Base-by-base conservation (phyloP, 2,888 invertebrate species). In the Agrotis ipsilon region DNA sequence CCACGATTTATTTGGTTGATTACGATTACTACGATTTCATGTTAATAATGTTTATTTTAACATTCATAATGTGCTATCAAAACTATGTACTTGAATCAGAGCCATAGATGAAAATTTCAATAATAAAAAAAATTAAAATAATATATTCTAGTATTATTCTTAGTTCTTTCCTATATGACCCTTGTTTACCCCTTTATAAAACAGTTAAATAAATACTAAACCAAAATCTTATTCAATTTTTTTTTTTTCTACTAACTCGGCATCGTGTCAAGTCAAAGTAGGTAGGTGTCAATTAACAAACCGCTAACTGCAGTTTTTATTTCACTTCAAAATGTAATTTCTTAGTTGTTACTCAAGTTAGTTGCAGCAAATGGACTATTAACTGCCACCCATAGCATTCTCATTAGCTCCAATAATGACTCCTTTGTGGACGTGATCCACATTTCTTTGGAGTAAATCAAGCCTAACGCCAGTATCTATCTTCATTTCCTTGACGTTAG, bases 331-430 rank as follows among this genome's bases (percentile, higher is more conserved):
- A 75, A 60, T 55, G 63, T 66, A 57, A 60, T 57, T 46, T 51
- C 32, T 54, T 62, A n/a, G 45, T 75, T 80, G 72, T 75, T 77
- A 57, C 55, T 60, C 54, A 46, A 70, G 57, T 71, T 76, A 75
- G 78, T 81, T 82, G 78, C 72, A 83, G 69, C 68, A 72, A 80
- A 84, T 78, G 72, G 66, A 48, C 76, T 73, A 79, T 86, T 84
- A 83, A 71, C 45, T 68, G 52, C 27, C 52, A 72, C 70, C 55
- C 62, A 67, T 68, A 74, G 68, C 21, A 74, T 70, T 77, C 69
- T 75, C 77, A 80, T 81, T 79, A 77, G 70, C 19, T 63, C 32
- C 60, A 67, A 69, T 80, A 75, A 81, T 80, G 61, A 60, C 82
- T 74, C 68, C 49, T 55, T 58, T n/a, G 43, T 72, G 78, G 24